Conservation (phyloP, 2,797 vertebrate genomes). For the Gambusia yucatana region DNA sequence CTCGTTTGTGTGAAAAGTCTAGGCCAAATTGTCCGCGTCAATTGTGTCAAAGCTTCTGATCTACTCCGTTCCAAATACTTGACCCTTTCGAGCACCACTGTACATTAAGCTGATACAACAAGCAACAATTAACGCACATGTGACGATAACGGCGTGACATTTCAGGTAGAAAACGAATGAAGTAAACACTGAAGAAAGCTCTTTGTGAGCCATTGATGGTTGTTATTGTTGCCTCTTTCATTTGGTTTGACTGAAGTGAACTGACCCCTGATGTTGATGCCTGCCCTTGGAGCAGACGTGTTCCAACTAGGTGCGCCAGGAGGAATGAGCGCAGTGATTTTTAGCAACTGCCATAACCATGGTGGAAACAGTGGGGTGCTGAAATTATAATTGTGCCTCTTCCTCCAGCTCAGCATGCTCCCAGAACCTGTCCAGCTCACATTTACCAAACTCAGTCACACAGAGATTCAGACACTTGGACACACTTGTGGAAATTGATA, state of each 20-base stretch:
- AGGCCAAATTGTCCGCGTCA: not conserved
- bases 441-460: constrained; percentile 53
- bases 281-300: constrained; percentile 5
- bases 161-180: not conserved
- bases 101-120: not conserved
- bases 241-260: constrained; percentile 44
- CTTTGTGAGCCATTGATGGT: constrained; percentile 17
- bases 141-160: constrained; percentile 12
- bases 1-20: not conserved
- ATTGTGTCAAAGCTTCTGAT: not conserved
- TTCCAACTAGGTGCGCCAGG: constrained; percentile 23
- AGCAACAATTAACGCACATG: not conserved
- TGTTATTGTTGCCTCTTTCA: constrained; percentile 24
- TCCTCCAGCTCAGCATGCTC: constrained; percentile 69
- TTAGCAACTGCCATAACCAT: constrained; percentile 55
- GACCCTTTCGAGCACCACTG: not conserved
- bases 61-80: not conserved
- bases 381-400: constrained; percentile 71
- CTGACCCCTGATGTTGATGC: constrained; percentile 38
- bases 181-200: not conserved
- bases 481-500: constrained; percentile 32
- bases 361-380: constrained; percentile 62
- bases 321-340: constrained; percentile 47
- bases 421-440: constrained; percentile 65
- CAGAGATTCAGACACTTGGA: constrained; percentile 30